A percentile compares a stretch with the other conserved stretches of the same genome.
These are phyloP conservation scores for Heliconius himera DNA, from an alignment of 1,140 invertebrate species.

Conservation along the genomic window DNA sequence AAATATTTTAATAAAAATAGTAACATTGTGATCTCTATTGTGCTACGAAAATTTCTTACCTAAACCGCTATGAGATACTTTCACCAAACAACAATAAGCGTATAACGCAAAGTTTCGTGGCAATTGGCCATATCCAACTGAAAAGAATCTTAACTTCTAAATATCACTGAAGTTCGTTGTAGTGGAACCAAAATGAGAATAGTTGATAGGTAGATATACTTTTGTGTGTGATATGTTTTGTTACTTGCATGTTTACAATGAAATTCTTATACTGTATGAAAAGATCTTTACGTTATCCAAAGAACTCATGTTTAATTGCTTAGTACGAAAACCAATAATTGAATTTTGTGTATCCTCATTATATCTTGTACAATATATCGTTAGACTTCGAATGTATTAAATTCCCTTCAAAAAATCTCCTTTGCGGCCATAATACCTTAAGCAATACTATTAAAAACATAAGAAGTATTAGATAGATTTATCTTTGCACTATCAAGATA, in stretches of 20 bases:
- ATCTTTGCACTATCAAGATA: too few relatives aligned
- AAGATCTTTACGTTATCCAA: too few relatives aligned
- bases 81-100: slow-evolving; percentile 12
- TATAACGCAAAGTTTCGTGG: slow-evolving; percentile 26
- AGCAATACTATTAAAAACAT: too few relatives aligned
- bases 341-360: too few relatives aligned
- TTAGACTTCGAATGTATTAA: too few relatives aligned
- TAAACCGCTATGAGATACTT: not conserved
- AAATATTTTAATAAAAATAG: slow-evolving; percentile 2
- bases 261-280: not conserved
- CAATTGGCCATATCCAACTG: slow-evolving; percentile 16
- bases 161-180: not conserved
- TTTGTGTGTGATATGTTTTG: not conserved
- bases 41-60: not conserved
- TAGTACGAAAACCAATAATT: too few relatives aligned
- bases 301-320: too few relatives aligned
- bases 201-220: not conserved
- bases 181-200: not conserved
- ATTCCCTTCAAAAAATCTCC: too few relatives aligned
- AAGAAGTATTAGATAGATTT: too few relatives aligned
- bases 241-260: not conserved
- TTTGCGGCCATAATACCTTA: too few relatives aligned
- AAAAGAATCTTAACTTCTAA: slow-evolving; percentile 15
- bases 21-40: not conserved
- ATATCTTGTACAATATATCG: too few relatives aligned